Evolutionary conservation across 1,140 invertebrate genomes (phyloP).

Genomic region (Drosophila parabipectinata): DNA sequence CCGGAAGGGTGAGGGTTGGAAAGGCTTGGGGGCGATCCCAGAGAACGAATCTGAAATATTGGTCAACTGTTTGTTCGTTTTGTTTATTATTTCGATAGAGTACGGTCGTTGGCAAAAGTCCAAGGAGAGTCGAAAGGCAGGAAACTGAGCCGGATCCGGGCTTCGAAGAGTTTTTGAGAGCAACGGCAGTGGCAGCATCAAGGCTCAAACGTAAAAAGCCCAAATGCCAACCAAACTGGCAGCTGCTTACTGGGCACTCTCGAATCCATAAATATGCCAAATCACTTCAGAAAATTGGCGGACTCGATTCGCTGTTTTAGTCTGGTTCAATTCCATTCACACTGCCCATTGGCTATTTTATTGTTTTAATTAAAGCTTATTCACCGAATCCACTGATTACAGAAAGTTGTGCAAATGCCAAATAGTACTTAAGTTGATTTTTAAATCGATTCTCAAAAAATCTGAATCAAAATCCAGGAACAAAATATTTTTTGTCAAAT

Average conservation of each 20-base stretch:
- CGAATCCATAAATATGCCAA: constrained; percentile 68
- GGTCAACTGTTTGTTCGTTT: constrained; percentile 62
- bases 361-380: constrained; percentile 52
- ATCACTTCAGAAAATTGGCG: constrained; percentile 33
- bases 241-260: constrained; percentile 39
- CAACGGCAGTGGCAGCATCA: constrained; percentile 15
- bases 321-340: constrained; percentile 32
- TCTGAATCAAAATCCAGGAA: too few species aligned
- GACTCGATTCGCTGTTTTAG: constrained; percentile 49
- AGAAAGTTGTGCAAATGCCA: too few species aligned
- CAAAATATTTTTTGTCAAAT: too few species aligned
- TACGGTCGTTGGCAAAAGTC: constrained; percentile 22
- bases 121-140: constrained; percentile 11
- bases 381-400: constrained; percentile 9
- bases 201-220: constrained; percentile 13
- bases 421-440: too few species aligned
- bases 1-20: constrained; percentile 20
- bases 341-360: constrained; percentile 32
- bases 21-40: constrained; percentile 3
- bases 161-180: constrained; percentile 15
- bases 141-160: constrained; percentile 28
- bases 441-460: too few species aligned
- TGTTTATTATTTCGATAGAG: constrained; percentile 62
- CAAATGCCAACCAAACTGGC: constrained; percentile 49
- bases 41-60: constrained; percentile 63